Evolutionary conservation across 2,797 vertebrate genomes (phyloP).

Genomic region (Argya squamiceps): DNA sequence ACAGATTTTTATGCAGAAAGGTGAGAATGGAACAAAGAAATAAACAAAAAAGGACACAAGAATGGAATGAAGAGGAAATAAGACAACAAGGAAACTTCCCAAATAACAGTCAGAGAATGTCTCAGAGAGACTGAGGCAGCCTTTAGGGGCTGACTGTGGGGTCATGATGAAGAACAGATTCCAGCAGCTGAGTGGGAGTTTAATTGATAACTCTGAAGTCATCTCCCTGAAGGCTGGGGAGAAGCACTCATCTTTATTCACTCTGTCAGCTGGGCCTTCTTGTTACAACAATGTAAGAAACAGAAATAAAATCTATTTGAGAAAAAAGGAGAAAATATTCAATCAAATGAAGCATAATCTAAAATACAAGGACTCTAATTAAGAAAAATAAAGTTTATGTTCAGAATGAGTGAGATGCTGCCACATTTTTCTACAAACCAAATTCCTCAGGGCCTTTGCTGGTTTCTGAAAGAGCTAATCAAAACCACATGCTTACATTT

Average conservation of each 20-base stretch:
- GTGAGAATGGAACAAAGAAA: neutral
- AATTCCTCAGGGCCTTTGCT: neutral
- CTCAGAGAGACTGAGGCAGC: neutral
- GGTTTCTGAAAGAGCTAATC: neutral
- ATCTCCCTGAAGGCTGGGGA: neutral
- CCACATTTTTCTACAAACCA: neutral
- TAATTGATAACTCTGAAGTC: neutral
- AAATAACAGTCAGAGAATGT: neutral
- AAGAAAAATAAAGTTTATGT: neutral
- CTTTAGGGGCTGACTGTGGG: neutral
- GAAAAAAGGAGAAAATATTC: neutral
- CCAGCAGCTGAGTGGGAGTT: neutral
- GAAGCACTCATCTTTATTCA: neutral
- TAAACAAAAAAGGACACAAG: neutral
- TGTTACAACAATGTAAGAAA: neutral
- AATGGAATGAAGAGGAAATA: neutral
- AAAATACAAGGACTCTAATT: neutral
- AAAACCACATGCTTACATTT: neutral
- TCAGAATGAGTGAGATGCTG: neutral
- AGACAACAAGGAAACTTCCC: neutral
- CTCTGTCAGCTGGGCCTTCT: neutral
- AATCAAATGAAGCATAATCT: neutral
- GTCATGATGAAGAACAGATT: constrained; percentile 18
- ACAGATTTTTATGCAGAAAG: neutral
- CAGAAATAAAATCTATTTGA: neutral